These are phyloP conservation scores for Nephila pilipes DNA, from an alignment of 1,140 invertebrate species.

Conservation along the genomic window DNA sequence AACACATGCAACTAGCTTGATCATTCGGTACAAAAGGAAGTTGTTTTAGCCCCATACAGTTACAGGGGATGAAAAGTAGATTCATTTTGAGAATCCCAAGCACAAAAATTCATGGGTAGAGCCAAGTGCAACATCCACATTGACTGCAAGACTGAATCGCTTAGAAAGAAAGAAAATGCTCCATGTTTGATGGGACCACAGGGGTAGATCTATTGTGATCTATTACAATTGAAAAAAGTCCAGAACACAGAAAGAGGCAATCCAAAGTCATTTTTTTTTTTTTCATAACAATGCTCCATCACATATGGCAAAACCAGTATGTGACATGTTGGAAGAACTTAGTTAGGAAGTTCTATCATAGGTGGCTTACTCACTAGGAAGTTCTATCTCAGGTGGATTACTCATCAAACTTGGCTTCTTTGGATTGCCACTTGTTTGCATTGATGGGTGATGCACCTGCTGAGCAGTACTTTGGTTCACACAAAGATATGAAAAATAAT, in stretches of 20 bases:
- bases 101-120: background rate
- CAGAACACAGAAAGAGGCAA: background rate
- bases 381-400: background rate
- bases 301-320: background rate
- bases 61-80: background rate
- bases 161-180: background rate
- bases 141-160: background rate
- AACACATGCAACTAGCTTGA: background rate
- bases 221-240: background rate
- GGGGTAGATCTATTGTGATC: background rate
- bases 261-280: background rate
- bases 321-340: background rate
- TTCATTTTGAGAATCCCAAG: background rate
- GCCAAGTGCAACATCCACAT: background rate
- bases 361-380: no score
- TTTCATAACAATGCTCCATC: background rate
- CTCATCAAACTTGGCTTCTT: background rate
- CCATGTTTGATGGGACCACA: background rate
- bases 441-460: constrained; percentile 16
- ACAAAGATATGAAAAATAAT: constrained; percentile 48
- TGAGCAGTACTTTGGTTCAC: constrained; percentile 59
- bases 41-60: background rate
- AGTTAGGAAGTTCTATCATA: background rate
- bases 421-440: background rate
- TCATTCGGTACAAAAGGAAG: no score